Evolutionary conservation across 2,113 vertebrate genomes (phyloP).

Genomic region (Vanacampus margaritifer): DNA sequence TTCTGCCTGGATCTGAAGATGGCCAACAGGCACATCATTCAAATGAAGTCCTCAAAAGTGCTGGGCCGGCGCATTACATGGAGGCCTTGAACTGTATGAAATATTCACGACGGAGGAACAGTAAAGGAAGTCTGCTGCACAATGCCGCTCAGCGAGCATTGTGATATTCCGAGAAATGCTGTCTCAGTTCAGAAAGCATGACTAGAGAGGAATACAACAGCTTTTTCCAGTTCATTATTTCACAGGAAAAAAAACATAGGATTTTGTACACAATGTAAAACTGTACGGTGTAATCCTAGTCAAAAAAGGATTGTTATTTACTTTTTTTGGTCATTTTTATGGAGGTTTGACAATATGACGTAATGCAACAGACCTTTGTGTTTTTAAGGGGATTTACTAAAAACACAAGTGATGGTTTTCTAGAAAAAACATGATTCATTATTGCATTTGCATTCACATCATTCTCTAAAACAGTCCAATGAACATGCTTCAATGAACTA

Average conservation of each 20-base stretch:
- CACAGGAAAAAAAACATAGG: neutral
- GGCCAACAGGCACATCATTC: constrained; percentile 59
- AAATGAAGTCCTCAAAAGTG: constrained; percentile 56
- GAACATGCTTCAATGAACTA: no score
- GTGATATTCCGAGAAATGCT: constrained; percentile 11
- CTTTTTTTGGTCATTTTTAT: no score
- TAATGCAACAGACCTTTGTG: no score
- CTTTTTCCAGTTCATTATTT: neutral
- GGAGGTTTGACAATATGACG: no score
- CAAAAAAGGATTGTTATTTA: neutral
- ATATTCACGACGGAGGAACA: constrained; percentile 53
- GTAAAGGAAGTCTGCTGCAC: constrained; percentile 26
- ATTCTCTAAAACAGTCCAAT: no score
- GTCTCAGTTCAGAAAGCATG: neutral
- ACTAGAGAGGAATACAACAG: neutral
- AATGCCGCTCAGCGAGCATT: constrained; percentile 16
- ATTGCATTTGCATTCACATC: no score
- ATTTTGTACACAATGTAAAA: neutral
- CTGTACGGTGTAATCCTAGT: neutral
- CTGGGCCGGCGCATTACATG: constrained; percentile 58
- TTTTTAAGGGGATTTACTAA: neutral
- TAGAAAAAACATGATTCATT: neutral
- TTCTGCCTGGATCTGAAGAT: constrained; percentile 54
- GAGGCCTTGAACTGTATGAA: constrained; percentile 54
- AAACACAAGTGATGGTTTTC: neutral